Base-by-base conservation (phyloP, 2,888 invertebrate species). In the Syrista parreyssii region DNA sequence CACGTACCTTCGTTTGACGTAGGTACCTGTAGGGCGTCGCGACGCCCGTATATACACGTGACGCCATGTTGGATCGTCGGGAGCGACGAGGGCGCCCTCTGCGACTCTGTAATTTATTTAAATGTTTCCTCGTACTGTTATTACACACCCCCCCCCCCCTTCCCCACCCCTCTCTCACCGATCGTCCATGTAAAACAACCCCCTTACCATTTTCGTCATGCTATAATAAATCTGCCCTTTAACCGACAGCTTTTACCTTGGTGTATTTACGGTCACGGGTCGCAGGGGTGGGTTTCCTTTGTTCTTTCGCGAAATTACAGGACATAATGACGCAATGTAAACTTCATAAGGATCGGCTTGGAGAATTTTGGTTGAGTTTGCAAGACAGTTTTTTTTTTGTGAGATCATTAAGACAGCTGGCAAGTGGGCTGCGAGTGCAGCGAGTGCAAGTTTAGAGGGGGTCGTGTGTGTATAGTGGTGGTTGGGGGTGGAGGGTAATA, bases 91-190 rank as follows among this genome's bases (percentile, higher is more conserved):
- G 79, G 81, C 75, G 81, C 81, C 78, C 77, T 77, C 80, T 55
- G 71, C 76, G 78, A 78, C 79, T 82, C 80, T 78, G 81, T 84
- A 82, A 84, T 84, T 83, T 82, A 82, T 84, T 82, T 82, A 84
- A 79, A 78, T 80, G 75, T 71, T 71, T 31, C 55, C 76, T 75
- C 36, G 73, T 15, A 30, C 68, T 31, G 31, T 33, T 33, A 31
- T 31, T 12, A 31, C 71, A 9, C 4, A 1, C 31, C 1, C 12
- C n/a, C 11, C 30, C 11, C 1, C 1, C 35, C 11, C 35, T 12
- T 3, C 36, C 3, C 36, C 36, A n/a, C 4, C 1, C 12, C 12
- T 12, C 12, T 1, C 12, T 12, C 36, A n/a, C n/a, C n/a, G n/a
- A n/a, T 31, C 71, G 31, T 31, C 12, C 71, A 32, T 12, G 15